Evolutionary conservation across 2,888 invertebrate species (phyloP).

Genomic region (Malachius bipustulatus): DNA sequence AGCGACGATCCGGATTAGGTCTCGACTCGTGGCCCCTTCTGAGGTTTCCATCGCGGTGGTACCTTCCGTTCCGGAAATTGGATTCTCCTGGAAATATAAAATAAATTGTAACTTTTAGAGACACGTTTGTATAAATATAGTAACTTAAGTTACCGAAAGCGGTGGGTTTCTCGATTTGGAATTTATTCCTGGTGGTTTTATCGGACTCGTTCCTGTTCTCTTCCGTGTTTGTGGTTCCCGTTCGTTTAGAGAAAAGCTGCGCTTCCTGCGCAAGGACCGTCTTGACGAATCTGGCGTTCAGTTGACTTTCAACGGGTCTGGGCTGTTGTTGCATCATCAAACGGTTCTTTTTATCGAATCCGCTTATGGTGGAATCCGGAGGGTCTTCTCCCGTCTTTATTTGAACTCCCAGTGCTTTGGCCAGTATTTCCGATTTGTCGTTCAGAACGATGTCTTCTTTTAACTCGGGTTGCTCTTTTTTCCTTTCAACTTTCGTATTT

Average conservation of each 20-base stretch:
- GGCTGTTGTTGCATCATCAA: too few relatives aligned
- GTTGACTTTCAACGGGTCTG: not conserved
- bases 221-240: constrained; percentile 13
- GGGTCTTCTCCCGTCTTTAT: constrained; percentile 35
- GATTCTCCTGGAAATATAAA: too few relatives aligned
- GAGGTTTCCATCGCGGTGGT: constrained; percentile 4
- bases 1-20: not conserved
- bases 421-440: constrained; percentile 40
- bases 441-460: constrained; percentile 21
- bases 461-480: too few relatives aligned
- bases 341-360: constrained; percentile 29
- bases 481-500: too few relatives aligned
- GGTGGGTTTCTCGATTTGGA: constrained; percentile 30
- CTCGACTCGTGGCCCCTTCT: not conserved
- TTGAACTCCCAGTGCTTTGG: constrained; percentile 43
- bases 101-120: too few relatives aligned
- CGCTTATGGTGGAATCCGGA: constrained; percentile 30
- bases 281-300: not conserved
- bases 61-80: not conserved
- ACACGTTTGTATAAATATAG: too few relatives aligned
- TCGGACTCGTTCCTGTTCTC: constrained; percentile 17
- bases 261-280: not conserved
- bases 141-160: constrained; percentile 7
- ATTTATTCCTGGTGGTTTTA: constrained; percentile 30
- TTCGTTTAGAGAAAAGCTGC: constrained; percentile 11